These are phyloP conservation scores for Drosophila chauvacae DNA, from an alignment of 1,140 invertebrate species.

Conservation along the genomic window DNA sequence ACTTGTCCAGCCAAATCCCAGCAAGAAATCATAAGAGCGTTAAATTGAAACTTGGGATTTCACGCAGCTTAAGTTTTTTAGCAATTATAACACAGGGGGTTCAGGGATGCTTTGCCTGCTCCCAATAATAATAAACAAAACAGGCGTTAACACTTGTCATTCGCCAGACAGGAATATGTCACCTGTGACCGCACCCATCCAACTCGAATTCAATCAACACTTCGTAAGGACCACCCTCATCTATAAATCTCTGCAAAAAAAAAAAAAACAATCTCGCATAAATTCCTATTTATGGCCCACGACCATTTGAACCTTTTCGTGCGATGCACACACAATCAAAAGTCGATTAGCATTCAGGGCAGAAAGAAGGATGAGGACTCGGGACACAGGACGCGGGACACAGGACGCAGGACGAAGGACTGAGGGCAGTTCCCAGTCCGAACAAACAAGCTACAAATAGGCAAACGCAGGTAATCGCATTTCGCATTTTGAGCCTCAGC, in stretches of 20 bases:
- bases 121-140: conserved; percentile 51
- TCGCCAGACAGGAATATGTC: conserved; percentile 70
- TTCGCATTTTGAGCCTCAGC: conserved; percentile 48
- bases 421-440: conserved; percentile 37
- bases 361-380: neutral
- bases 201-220: conserved; percentile 72
- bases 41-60: conserved; percentile 83
- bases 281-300: conserved; percentile 72
- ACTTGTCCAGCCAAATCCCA: conserved; percentile 44
- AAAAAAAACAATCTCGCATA: conserved; percentile 51
- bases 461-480: conserved; percentile 82
- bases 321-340: conserved; percentile 68
- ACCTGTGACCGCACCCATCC: conserved; percentile 50
- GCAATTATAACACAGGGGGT: conserved; percentile 61
- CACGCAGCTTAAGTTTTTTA: conserved; percentile 81
- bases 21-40: conserved; percentile 69
- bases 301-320: conserved; percentile 76
- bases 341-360: conserved; percentile 77
- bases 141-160: conserved; percentile 76
- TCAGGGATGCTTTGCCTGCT: neutral
- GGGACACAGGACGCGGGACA: neutral
- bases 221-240: conserved; percentile 19
- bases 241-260: conserved; percentile 55
- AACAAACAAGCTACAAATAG: conserved; percentile 73
- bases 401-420: conserved; percentile 17